Percentiles rank a stretch among this genome's conserved stretches.
Conservation (phyloP, 2,113 vertebrate genomes). For the Amazona guildingii region DNA sequence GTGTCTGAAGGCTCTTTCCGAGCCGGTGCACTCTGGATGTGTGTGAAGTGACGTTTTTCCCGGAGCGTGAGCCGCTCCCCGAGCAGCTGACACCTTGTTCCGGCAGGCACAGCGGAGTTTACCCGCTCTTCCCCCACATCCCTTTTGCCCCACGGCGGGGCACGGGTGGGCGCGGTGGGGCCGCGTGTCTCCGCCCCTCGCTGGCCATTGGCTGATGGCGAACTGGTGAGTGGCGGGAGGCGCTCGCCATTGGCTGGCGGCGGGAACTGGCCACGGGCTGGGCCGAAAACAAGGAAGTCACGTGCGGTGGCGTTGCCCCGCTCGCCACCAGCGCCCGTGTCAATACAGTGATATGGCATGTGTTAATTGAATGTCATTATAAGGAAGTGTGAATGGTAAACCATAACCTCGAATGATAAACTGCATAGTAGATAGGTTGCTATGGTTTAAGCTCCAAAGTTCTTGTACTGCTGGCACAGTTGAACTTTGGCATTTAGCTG, state of each 20-base stretch:
- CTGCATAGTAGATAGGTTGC: not conserved
- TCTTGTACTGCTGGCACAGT: not conserved
- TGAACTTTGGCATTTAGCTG: not conserved
- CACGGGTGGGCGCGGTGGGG: not conserved
- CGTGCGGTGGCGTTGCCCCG: not conserved
- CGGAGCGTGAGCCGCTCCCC: not conserved
- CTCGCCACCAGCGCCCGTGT: not conserved
- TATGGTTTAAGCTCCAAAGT: not conserved
- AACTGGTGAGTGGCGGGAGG: constrained; percentile 88
- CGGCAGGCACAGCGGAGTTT: not conserved
- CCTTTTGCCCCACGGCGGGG: not conserved
- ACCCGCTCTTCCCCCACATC: not conserved
- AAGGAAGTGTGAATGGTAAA: not conserved
- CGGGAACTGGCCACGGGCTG: constrained; percentile 75
- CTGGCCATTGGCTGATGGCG: constrained; percentile 77
- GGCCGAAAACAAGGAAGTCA: constrained; percentile 84
- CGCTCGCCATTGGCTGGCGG: constrained; percentile 73
- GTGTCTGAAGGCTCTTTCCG: not conserved
- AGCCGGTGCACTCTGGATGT: rapidly evolving
- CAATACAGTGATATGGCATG: rapidly evolving
- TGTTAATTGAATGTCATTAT: not conserved
- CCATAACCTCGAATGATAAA: not conserved
- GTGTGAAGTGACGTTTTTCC: rapidly evolving
- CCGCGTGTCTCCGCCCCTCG: not conserved
- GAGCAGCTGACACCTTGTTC: not conserved